Base-by-base conservation (phyloP, 2,113 vertebrate genomes). In the Rattus norvegicus region DNA sequence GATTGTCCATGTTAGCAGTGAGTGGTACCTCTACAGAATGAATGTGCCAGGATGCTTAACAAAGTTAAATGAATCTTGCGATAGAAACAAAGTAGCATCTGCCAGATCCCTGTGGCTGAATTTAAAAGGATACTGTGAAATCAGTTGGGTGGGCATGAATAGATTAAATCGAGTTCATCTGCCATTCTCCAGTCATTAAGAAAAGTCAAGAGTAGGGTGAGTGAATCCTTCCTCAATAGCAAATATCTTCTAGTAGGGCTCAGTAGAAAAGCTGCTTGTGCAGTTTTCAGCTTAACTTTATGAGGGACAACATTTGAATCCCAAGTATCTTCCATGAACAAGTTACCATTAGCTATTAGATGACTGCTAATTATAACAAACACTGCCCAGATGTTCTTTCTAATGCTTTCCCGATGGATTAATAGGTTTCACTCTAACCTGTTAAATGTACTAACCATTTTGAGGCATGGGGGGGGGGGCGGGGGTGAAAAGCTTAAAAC, bases 21-120 rank as follows among this genome's bases (percentile, higher is more conserved):
- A 90, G 67, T 3, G 4, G 36, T 94, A 73, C 56, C 59, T 49
- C n/a, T 88, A 75, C 24, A 92, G 26, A 95, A 95, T 89, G 33
- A 90, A 95, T n/a, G 11, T 26, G 28, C 49, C 43, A 70, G 56
- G 79, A 92, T 95, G 79, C 56, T 95, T 91, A 63, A 77, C 52
- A 79, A 89, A 93, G 36, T 76, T 94, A 92, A 94, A 0, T 52
- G 90, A 94, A 85, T 12, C 56, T 96, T 97, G 88, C 96, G 96
- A 95, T 69, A 94, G 97, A 54, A 97, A 98, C 92, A 96, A 98
- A 97, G 75, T 65, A 97, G 85, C 85, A 97, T 91, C 96, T 98
- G 65, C 91, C 95, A 97, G 95, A 75, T 97, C 93, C 93, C 94
- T 22, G 49, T 28, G 97, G 85, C 90, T 92, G 85, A 98, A 98